Evolutionary conservation across 2,113 vertebrate species (phyloP).

Genomic region (Empidonax alnorum): DNA sequence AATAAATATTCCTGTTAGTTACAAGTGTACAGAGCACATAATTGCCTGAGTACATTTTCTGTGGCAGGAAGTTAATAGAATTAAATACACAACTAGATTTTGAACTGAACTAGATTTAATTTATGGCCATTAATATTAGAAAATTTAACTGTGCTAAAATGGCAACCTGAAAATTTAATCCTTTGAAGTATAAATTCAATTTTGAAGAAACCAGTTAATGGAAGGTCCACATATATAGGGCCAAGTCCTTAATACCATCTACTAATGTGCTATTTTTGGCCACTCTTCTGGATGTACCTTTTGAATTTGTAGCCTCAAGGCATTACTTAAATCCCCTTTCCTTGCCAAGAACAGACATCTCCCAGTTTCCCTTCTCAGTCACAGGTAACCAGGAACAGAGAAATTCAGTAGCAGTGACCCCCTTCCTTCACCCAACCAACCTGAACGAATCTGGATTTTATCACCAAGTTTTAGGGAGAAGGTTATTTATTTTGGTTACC

Average conservation of each 20-base stretch:
- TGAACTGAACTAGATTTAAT: conserved; percentile 28
- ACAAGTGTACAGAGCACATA: not conserved
- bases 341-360: not conserved
- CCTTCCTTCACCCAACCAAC: not conserved
- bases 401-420: not conserved
- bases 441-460: not conserved
- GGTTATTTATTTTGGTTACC: not conserved
- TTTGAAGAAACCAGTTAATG: not conserved
- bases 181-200: conserved; percentile 24
- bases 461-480: not conserved
- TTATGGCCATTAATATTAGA: conserved; percentile 39
- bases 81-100: conserved; percentile 40
- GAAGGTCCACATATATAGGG: not conserved
- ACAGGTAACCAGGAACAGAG: not conserved
- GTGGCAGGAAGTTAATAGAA: conserved; percentile 34
- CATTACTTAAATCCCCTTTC: not conserved
- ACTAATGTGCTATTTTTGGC: not conserved
- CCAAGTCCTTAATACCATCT: not conserved
- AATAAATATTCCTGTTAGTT: not conserved
- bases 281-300: not conserved
- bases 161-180: conserved; percentile 28
- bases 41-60: not conserved
- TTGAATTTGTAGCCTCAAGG: not conserved
- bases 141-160: conserved; percentile 46
- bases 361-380: not conserved